These are phyloP conservation scores for Onychomys leucogaster DNA, from an alignment of 2,797 vertebrate genomes.

Conservation along the genomic window DNA sequence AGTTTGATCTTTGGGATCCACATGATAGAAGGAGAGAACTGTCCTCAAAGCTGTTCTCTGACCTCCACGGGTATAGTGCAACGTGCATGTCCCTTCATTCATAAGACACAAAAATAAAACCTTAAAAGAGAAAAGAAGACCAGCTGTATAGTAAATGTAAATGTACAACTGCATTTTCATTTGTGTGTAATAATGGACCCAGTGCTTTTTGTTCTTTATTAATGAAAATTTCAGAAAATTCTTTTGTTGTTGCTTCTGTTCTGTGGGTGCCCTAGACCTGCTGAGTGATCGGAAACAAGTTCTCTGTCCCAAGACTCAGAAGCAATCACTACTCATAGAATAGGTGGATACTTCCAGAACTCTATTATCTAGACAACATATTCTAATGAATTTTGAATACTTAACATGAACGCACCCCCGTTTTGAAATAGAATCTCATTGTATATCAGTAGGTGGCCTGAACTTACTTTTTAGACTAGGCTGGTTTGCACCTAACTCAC, in stretches of 20 bases:
- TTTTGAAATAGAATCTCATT: not conserved
- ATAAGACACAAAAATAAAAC: not conserved
- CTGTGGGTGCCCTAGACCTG: not conserved
- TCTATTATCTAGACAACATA: conserved; percentile 8
- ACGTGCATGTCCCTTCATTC: too few species aligned
- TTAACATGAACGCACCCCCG: not conserved
- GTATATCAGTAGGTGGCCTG: not conserved
- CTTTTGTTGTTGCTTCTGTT: not conserved
- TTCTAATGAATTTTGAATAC: not conserved
- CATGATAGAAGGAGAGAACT: not conserved
- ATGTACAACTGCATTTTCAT: not conserved
- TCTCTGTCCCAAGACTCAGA: not conserved
- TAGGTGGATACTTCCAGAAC: not conserved
- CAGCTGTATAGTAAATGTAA: not conserved
- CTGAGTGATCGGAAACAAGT: not conserved
- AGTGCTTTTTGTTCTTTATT: not conserved
- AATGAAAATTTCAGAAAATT: not conserved
- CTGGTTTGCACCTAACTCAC: not conserved
- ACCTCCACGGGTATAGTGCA: not conserved
- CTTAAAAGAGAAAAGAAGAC: not conserved
- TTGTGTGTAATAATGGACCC: not conserved
- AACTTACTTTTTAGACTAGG: not conserved
- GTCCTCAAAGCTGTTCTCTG: not conserved
- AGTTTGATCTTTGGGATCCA: too few species aligned
- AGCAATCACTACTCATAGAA: not conserved